Evolutionary conservation across 1,140 invertebrate species (phyloP).

Genomic region (Anastrepha obliqua): DNA sequence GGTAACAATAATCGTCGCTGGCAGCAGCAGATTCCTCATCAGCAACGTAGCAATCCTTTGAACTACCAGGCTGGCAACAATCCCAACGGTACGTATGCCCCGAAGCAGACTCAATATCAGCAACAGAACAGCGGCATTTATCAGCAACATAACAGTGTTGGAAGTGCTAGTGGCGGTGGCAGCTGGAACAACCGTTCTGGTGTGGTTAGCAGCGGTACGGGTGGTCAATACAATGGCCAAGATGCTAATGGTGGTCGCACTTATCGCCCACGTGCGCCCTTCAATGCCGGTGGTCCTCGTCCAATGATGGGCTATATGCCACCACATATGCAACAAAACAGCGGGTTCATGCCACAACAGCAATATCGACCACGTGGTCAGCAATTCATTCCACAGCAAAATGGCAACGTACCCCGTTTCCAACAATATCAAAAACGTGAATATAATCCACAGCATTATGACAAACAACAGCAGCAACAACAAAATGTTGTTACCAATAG

Average conservation of each 20-base stretch:
- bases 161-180: constrained; percentile 54
- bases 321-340: constrained; percentile 67
- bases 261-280: constrained; percentile 70
- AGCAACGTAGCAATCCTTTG: constrained; percentile 69
- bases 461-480: constrained; percentile 60
- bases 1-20: constrained; percentile 67
- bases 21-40: constrained; percentile 65
- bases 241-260: constrained; percentile 58
- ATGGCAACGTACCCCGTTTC: constrained; percentile 70
- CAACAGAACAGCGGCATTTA: constrained; percentile 35
- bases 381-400: constrained; percentile 66
- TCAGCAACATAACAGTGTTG: constrained; percentile 62
- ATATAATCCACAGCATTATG: constrained; percentile 64
- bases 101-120: constrained; percentile 64
- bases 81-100: constrained; percentile 62
- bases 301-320: constrained; percentile 60
- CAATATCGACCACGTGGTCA: constrained; percentile 65
- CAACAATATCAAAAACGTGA: constrained; percentile 71
- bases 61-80: constrained; percentile 68
- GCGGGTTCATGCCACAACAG: constrained; percentile 63
- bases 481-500: constrained; percentile 47
- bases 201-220: constrained; percentile 53
- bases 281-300: constrained; percentile 63
- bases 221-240: constrained; percentile 60
- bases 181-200: constrained; percentile 60